phyloP scores from a whole-genome alignment of 2,797 vertebrate species.

The Hylomyscus alleni region DNA sequence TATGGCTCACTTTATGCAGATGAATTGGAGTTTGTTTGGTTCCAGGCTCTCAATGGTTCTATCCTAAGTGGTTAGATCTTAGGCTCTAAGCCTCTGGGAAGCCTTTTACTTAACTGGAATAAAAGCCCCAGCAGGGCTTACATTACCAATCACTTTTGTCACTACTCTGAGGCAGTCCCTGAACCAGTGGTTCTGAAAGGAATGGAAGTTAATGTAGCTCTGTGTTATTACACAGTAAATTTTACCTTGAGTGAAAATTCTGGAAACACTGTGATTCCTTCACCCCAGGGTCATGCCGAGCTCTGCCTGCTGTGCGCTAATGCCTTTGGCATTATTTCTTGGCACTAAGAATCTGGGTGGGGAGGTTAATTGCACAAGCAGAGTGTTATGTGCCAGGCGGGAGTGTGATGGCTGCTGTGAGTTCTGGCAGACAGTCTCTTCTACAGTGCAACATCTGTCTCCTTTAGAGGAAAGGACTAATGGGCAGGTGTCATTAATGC shows the following conservation, averaged over 20 bases:
- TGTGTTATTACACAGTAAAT: slow-evolving; percentile 50
- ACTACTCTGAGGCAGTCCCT: not conserved
- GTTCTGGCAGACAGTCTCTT: slow-evolving; percentile 31
- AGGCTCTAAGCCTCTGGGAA: slow-evolving; percentile 34
- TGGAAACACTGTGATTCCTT: slow-evolving; percentile 64
- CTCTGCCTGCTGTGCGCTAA: slow-evolving; percentile 67
- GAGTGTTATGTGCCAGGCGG: not conserved
- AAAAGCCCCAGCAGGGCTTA: slow-evolving; percentile 47
- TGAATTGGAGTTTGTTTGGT: slow-evolving; percentile 21
- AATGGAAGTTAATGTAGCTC: slow-evolving; percentile 7
- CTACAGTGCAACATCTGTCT: not conserved
- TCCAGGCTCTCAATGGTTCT: slow-evolving; percentile 5
- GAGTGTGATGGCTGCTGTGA: slow-evolving; percentile 14
- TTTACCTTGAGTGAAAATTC: slow-evolving; percentile 67
- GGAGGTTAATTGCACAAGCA: slow-evolving; percentile 78
- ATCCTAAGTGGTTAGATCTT: not conserved
- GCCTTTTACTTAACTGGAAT: slow-evolving; percentile 66
- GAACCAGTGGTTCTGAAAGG: slow-evolving; percentile 18
- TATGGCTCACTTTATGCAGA: slow-evolving; percentile 5
- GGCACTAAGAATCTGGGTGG: not conserved
- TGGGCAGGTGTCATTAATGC: slow-evolving; percentile 31
- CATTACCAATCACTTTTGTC: slow-evolving; percentile 46
- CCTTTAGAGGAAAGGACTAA: not conserved
- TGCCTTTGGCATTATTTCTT: slow-evolving; percentile 71
- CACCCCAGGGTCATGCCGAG: slow-evolving; percentile 22